phyloP scores from a whole-genome alignment of 1,140 invertebrate species.

The Sarcophaga peregrina region DNA sequence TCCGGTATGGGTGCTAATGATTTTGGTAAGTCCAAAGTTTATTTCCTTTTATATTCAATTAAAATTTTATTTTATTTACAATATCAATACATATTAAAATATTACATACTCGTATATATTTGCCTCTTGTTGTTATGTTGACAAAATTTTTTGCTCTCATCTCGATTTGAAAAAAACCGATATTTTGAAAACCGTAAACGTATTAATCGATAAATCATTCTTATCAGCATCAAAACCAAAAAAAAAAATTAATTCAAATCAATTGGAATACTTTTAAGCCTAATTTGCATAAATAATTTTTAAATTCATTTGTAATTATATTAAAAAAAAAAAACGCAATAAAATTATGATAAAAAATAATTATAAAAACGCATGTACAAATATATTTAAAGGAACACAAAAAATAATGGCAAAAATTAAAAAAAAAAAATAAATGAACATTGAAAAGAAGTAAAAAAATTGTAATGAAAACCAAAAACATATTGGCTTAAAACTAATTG shows the following conservation, averaged over 20 bases:
- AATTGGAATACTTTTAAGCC: constrained; percentile 24
- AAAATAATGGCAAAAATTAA: constrained; percentile 34
- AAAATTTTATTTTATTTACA: neutral
- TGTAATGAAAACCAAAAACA: too few species aligned
- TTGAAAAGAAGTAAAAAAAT: too few species aligned
- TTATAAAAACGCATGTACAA: neutral
- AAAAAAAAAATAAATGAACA: too few species aligned
- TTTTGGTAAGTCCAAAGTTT: constrained; percentile 77
- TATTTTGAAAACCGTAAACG: neutral
- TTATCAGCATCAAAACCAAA: neutral
- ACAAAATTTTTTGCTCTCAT: constrained; percentile 35
- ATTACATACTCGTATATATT: constrained; percentile 30
- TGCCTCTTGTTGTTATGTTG: constrained; percentile 44
- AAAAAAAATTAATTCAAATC: constrained; percentile 20
- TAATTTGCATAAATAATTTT: constrained; percentile 24
- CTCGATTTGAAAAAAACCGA: constrained; percentile 22
- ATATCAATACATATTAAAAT: neutral
- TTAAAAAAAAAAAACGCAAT: neutral
- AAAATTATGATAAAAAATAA: neutral
- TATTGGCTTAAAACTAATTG: too few species aligned
- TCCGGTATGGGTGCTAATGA: constrained; percentile 81
- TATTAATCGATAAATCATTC: neutral
- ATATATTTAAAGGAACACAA: neutral
- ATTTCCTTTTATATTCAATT: neutral
- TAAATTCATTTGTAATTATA: neutral